A percentile compares a stretch with the other conserved stretches of the same genome.
Conservation (phyloP, 2,888 invertebrate genomes). For the Penaeus monodon region DNA sequence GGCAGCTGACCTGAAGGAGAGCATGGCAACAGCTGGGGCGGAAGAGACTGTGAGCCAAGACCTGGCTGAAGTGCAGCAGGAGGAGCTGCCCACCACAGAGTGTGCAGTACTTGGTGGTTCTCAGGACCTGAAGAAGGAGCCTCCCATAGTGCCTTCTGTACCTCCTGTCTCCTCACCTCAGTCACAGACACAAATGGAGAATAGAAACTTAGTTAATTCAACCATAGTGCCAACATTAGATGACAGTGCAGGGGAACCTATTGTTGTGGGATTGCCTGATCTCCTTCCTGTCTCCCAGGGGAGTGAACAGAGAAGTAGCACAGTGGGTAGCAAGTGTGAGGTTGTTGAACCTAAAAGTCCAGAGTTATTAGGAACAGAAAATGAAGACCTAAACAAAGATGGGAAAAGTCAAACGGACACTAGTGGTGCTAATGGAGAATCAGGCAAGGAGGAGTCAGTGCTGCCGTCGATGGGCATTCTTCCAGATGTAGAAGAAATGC, state of each 20-base stretch:
- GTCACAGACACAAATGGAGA: constrained; percentile 28
- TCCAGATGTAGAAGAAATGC: constrained; percentile 38
- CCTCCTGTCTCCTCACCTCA: constrained; percentile 27
- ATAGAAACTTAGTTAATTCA: constrained; percentile 37
- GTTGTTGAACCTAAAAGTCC: constrained; percentile 15
- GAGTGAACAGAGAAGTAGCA: constrained; percentile 24
- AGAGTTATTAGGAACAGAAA: constrained; percentile 2
- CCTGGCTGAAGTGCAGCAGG: neutral
- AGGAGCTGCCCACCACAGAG: neutral
- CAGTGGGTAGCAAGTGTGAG: neutral
- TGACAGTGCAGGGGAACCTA: constrained; percentile 21
- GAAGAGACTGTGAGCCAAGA: neutral
- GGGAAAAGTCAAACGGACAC: neutral
- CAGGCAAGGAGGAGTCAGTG: constrained; percentile 43
- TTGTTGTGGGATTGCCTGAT: constrained; percentile 36
- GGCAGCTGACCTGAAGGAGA: constrained; percentile 20
- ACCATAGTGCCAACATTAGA: constrained; percentile 45
- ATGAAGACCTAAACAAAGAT: neutral
- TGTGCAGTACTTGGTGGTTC: constrained; percentile 15
- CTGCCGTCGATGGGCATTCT: constrained; percentile 58
- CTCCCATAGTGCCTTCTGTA: constrained; percentile 49
- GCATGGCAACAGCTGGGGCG: constrained; percentile 3
- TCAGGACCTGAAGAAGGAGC: constrained; percentile 32
- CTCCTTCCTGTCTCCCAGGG: constrained; percentile 23
- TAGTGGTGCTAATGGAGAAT: constrained; percentile 41